A percentile compares a stretch with the other conserved stretches of the same genome.
phyloP scores from a whole-genome alignment of 2,888 invertebrate species.

The Pherbina coryleti region DNA sequence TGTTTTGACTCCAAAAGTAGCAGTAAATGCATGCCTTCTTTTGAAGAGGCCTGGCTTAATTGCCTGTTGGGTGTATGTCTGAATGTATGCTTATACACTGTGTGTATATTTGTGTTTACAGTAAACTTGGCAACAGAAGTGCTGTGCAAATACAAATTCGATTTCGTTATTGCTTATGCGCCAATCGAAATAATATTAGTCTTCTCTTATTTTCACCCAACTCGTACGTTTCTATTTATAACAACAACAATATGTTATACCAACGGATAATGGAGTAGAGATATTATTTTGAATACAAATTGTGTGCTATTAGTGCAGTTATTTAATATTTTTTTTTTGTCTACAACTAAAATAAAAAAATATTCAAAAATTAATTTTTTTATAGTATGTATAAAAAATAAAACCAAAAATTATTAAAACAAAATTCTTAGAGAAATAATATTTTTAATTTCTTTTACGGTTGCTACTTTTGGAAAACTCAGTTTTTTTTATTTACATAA shows the following conservation, averaged over 20 bases:
- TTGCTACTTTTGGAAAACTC: background rate
- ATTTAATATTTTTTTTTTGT: too few species aligned
- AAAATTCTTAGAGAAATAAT: background rate
- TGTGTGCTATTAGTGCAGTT: too few species aligned
- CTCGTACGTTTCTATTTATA: conserved; percentile 1
- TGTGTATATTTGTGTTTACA: conserved; percentile 66
- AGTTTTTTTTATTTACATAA: background rate
- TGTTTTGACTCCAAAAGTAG: too few species aligned
- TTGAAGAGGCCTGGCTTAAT: too few species aligned
- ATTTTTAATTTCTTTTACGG: background rate
- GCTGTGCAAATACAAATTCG: conserved; percentile 63
- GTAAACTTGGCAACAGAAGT: conserved; percentile 66
- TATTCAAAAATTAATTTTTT: background rate
- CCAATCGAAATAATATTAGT: conserved; percentile 46
- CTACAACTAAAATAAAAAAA: background rate
- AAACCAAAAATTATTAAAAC: background rate
- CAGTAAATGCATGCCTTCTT: too few species aligned
- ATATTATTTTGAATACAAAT: background rate
- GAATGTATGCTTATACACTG: conserved; percentile 53
- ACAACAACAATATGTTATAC: background rate
- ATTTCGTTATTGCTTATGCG: conserved; percentile 51
- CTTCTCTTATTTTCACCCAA: background rate
- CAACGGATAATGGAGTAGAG: background rate
- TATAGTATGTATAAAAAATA: too few species aligned
- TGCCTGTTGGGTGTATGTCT: conserved; percentile 39